These are phyloP conservation scores for Macrosoma leucophasiata DNA, from an alignment of 2,888 invertebrate species.

Conservation along the genomic window DNA sequence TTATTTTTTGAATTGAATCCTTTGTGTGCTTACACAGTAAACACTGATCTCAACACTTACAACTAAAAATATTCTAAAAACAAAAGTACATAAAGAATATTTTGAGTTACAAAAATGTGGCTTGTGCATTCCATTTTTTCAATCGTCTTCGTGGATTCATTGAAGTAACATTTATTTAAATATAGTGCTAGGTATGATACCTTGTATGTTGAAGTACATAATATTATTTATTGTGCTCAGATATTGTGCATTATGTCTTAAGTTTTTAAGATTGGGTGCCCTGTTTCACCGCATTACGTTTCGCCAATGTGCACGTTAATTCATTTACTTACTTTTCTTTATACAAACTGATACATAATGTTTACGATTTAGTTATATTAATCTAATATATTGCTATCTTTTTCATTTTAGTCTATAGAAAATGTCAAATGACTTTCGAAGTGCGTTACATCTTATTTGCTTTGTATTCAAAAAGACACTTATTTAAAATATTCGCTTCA, in stretches of 20 bases:
- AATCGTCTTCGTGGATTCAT: conserved; percentile 46
- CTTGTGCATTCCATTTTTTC: conserved; percentile 65
- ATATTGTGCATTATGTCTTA: conserved; percentile 66
- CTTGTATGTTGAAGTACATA: conserved; percentile 45
- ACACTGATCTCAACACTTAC: conserved; percentile 81
- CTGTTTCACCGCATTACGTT: conserved; percentile 55
- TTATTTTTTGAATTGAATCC: conserved; percentile 78
- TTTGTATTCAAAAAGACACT: conserved; percentile 17
- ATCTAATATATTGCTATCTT: conserved; percentile 75
- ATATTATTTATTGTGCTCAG: conserved; percentile 65
- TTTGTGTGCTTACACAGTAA: conserved; percentile 83
- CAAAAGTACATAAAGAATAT: conserved; percentile 63
- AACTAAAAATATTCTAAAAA: conserved; percentile 81
- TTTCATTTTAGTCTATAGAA: conserved; percentile 74
- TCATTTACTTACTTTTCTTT: conserved; percentile 59
- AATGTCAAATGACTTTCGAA: conserved; percentile 55
- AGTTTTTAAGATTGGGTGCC: conserved; percentile 57
- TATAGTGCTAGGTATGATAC: conserved; percentile 45
- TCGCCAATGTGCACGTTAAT: conserved; percentile 63
- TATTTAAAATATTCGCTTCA: no score
- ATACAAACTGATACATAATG: conserved; percentile 66
- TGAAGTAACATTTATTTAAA: conserved; percentile 52
- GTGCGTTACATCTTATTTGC: conserved; percentile 38
- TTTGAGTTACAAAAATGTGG: conserved; percentile 61
- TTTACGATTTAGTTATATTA: conserved; percentile 68